Evolutionary conservation across 2,888 invertebrate genomes (phyloP).

Genomic region (Syrista parreyssii): DNA sequence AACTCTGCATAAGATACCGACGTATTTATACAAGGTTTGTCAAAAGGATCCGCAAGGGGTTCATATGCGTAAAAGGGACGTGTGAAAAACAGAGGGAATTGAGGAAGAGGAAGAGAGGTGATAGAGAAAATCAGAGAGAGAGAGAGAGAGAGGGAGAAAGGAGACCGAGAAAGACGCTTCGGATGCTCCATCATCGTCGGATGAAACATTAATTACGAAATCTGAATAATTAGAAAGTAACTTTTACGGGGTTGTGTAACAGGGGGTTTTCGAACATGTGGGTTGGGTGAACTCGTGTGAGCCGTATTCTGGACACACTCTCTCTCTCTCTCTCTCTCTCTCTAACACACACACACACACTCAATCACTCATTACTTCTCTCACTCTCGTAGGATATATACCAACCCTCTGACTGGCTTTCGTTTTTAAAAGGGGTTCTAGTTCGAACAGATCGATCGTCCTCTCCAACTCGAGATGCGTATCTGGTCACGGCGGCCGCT

Average conservation of each 20-base stretch:
- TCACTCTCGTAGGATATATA: background rate
- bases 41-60: background rate
- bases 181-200: constrained; percentile 57
- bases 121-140: background rate
- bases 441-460: constrained; percentile 57
- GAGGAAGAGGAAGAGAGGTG: background rate
- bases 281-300: constrained; percentile 3
- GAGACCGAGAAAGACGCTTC: constrained; percentile 36
- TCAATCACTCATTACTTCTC: background rate
- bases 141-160: constrained; percentile 36
- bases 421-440: constrained; percentile 42
- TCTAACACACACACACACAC: constrained; percentile 18
- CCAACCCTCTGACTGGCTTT: constrained; percentile 1
- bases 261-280: constrained; percentile 1
- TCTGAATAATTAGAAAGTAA: constrained; percentile 64
- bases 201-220: constrained; percentile 63
- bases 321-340: constrained; percentile 11
- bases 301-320: constrained; percentile 6
- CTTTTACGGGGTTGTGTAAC: constrained; percentile 48
- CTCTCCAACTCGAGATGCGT: constrained; percentile 47
- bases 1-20: background rate
- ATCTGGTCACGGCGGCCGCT: constrained; percentile 56
- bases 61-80: too few species aligned
- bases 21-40: background rate
- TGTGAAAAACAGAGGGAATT: too few species aligned